phyloP scores from a whole-genome alignment of 2,888 invertebrate species.

The Antheraea assamensis region DNA sequence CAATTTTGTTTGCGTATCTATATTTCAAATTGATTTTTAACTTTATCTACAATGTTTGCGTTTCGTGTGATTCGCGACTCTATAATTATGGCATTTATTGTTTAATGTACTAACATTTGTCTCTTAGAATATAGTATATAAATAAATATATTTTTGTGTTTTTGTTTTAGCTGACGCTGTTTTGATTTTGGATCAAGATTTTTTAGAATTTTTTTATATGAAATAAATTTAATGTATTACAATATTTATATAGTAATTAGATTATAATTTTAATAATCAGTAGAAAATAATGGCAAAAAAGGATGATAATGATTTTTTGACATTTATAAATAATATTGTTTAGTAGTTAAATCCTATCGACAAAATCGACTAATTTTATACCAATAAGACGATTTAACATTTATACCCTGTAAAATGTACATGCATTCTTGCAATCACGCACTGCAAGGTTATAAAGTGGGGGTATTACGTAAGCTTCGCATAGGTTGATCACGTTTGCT shows the following conservation, averaged over 20 bases:
- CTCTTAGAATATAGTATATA: not conserved
- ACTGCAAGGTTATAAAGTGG: slow-evolving; percentile 22
- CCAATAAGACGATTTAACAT: not conserved
- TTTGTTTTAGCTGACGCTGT: not conserved
- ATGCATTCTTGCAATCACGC: slow-evolving; percentile 14
- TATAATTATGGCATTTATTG: slow-evolving; percentile 24
- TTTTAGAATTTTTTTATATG: not conserved
- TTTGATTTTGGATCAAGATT: not conserved
- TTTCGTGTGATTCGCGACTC: slow-evolving; percentile 32
- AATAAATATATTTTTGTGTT: not conserved
- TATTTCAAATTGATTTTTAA: slow-evolving; percentile 35
- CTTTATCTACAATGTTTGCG: slow-evolving; percentile 35
- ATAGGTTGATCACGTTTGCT: slow-evolving; percentile 64
- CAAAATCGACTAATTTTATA: not conserved
- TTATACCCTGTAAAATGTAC: not conserved
- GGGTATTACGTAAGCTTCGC: slow-evolving; percentile 67
- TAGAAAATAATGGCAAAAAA: not conserved
- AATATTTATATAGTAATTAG: not conserved
- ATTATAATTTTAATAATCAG: not conserved
- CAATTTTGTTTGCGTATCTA: slow-evolving; percentile 52
- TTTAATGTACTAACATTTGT: slow-evolving; percentile 1
- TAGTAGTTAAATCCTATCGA: not conserved
- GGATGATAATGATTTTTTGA: not conserved
- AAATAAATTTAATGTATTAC: too few relatives aligned
- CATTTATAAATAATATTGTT: not conserved